Base-by-base conservation (phyloP, 2,888 invertebrate genomes). In the Eurytoma californica region DNA sequence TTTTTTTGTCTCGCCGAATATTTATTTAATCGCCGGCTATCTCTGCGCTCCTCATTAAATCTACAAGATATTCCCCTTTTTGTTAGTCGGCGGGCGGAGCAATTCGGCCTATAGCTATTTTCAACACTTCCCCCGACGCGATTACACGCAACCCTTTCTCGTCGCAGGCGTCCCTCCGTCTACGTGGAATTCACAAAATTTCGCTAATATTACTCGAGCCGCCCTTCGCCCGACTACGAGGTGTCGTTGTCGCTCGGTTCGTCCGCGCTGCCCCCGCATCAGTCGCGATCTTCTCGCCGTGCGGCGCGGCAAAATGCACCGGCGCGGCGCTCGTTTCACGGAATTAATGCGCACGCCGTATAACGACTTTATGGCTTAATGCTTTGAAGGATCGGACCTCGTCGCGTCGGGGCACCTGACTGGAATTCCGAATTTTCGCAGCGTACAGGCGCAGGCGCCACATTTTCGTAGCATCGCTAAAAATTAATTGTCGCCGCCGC, bases 141-240 rank as follows among this genome's bases (percentile, higher is more conserved):
- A 60, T 66, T 66, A 58, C 61, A 24, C 30, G 55, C 39, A 39
- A 61, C 58, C 69, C 72, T 24, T 24, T 78, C 63, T 57, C 63
- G 60, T 58, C 55, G 47, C 65, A 51, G 9, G 24, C n/a, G 24
- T 18, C 39, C 39, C 65, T 20, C 18, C 28, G 49, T 68, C 77
- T 84, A 85, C 86, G 83, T 86, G 86, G 86, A 86, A 87, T 87
- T 85, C 83, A 84, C 85, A 85, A 87, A 87, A 87, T 87, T 86
- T 86, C 83, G 84, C 85, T 87, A 86, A 87, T 86, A 87, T 86
- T 83, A 83, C 84, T 81, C 68, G 74, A 79, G 66, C n/a, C 14
- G 16, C 53, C 55, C 16, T 16, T 76, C 67, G 28, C 82, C 79
- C 75, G 74, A 61, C 70, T 70, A 28, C 4, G 30, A 47, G 60